Conservation (phyloP, 2,113 vertebrate species). For the Crotophaga sulcirostris region DNA sequence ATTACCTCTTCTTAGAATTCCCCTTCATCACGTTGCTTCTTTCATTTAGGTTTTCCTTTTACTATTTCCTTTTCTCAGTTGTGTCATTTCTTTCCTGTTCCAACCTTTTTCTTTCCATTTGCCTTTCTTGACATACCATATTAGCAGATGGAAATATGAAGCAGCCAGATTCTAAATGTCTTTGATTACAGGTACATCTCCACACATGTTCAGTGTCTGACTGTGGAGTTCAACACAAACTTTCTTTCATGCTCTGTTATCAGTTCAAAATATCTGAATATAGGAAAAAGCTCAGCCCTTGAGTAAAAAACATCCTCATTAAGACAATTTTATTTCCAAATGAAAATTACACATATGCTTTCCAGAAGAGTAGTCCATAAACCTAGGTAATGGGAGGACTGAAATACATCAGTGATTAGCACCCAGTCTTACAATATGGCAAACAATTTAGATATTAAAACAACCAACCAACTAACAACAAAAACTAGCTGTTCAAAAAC, state of each 20-base stretch:
- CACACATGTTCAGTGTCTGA: background rate
- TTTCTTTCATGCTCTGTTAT: background rate
- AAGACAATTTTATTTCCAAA: background rate
- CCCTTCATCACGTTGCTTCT: background rate
- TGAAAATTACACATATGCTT: background rate
- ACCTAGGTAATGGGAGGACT: background rate
- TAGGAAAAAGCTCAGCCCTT: background rate
- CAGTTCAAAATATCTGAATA: background rate
- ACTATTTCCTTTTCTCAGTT: background rate
- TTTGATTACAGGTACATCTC: background rate
- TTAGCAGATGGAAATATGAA: background rate
- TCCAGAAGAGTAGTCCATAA: background rate
- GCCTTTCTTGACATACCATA: background rate
- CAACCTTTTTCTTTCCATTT: background rate
- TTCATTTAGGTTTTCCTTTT: background rate
- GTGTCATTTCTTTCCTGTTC: background rate
- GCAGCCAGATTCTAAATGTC: background rate
- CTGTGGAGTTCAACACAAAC: background rate
- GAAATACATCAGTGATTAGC: background rate
- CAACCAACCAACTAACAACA: background rate
- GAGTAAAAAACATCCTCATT: background rate
- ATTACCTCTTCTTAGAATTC: background rate
- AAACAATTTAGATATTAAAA: background rate
- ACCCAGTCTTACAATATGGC: background rate
- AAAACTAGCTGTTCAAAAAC: background rate